Conservation (phyloP, 2,113 vertebrate genomes). For the Microcebus lehilahytsara region DNA sequence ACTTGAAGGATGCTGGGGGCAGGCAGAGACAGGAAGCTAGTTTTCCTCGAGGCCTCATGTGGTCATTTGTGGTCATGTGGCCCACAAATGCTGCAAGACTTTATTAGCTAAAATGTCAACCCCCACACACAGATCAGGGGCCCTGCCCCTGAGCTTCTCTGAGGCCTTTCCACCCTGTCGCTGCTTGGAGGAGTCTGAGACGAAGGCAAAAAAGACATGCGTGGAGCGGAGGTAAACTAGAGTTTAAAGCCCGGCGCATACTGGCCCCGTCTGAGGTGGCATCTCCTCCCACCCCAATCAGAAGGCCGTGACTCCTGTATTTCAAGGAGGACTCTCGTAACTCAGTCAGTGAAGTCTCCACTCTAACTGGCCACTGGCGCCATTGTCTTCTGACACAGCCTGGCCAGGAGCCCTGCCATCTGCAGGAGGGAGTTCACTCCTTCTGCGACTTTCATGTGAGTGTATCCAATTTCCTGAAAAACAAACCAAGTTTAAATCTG, state of each 20-base stretch:
- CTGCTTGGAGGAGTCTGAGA: not conserved
- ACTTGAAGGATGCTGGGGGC: not conserved
- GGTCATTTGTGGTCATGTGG: not conserved
- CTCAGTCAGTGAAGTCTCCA: rapidly evolving
- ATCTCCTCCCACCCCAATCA: rapidly evolving
- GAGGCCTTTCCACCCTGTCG: not conserved
- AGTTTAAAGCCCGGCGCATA: rapidly evolving
- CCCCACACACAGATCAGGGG: too few species aligned
- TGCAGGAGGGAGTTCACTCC: constrained; percentile 96
- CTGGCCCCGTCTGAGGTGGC: not conserved
- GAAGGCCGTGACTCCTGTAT: not conserved
- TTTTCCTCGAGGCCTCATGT: not conserved
- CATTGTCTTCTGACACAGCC: constrained; percentile 93
- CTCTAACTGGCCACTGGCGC: constrained; percentile 87
- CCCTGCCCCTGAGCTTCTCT: not conserved
- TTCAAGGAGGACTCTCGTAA: rapidly evolving
- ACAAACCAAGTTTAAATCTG: not conserved
- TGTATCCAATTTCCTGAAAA: constrained; percentile 96
- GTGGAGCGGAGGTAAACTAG: rapidly evolving
- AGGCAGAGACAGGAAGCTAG: not conserved
- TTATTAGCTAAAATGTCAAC: constrained; percentile 19
- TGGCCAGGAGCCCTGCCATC: constrained; percentile 94
- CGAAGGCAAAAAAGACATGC: not conserved
- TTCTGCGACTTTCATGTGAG: constrained; percentile 94
- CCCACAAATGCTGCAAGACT: not conserved